Evolutionary conservation across 2,797 vertebrate species (phyloP), one percentile per base, ranked within the genome.

Genomic region (Sebastes variabilis): DNA sequence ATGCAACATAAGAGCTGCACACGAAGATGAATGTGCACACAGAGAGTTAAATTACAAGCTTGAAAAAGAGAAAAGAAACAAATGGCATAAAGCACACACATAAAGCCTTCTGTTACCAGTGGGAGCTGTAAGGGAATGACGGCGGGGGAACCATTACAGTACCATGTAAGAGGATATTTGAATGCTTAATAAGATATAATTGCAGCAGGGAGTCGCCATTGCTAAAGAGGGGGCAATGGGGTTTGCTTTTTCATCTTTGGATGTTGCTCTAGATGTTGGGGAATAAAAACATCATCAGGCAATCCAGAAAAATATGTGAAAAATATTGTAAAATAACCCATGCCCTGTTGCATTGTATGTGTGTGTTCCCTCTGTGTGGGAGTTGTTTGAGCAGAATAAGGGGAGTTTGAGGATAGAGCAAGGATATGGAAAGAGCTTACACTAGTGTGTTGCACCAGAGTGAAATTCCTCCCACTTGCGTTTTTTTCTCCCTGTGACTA

Each of bases 151-250:
- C 77, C 55, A 75, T 87, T 83, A 82, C 38, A 74, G 49, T 52
- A n/a, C 22, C 77, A 87, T 80, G 66, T 76, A 74, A 72, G 68
- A 82, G 20, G 54, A 80, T 66, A 87, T 87, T 76, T 89, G 78
- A 89, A 87, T 85, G 71, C 75, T 75, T 91, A 87, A 88, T 92
- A 77, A 86, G 80, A 81, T 80, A 73, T 79, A 87, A 87, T 84
- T 91, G 62, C 72, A 79, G 68, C 66, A 77, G 71, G 66, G 82
- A 87, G 79, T 72, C 70, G 27, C 27, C 46, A 69, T 38, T 75
- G 56, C 72, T 72, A 61, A 78, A 75, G 56, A 71, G 66, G 61
- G 13, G 36, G 73, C 72, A 81, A 46, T 75, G 32, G 56, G 62
- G 59, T 76, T 78, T 30, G 59, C 22, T 66, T 86, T 73, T 68